These are phyloP conservation scores for Carabus problematicus DNA, from an alignment of 2,888 invertebrate species.

Conservation along the genomic window DNA sequence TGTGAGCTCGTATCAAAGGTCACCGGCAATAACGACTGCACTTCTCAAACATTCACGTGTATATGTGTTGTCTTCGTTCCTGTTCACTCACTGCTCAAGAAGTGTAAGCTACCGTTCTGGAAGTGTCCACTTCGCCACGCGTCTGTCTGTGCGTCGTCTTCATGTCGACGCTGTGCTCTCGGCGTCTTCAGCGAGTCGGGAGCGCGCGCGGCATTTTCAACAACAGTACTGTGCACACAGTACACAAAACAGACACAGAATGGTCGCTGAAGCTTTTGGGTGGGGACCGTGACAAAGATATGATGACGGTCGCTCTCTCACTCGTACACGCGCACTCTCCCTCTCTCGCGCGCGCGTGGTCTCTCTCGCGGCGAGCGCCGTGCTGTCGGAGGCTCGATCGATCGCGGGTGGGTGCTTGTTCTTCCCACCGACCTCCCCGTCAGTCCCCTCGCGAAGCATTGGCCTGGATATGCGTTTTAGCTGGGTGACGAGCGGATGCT, in stretches of 20 bases:
- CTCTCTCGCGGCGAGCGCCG: conserved; percentile 48
- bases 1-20: too few relatives aligned
- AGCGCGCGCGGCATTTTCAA: conserved; percentile 56
- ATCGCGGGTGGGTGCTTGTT: conserved; percentile 43
- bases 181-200: conserved; percentile 59
- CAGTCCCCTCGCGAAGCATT: conserved; percentile 54
- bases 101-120: neutral
- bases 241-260: conserved; percentile 54
- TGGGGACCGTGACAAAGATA: conserved; percentile 44
- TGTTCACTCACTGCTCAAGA: conserved; percentile 18
- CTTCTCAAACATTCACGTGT: too few relatives aligned
- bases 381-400: conserved; percentile 55
- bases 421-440: conserved; percentile 52
- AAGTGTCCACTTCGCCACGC: conserved; percentile 6
- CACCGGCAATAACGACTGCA: too few relatives aligned
- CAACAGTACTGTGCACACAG: too few relatives aligned
- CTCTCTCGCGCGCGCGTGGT: conserved; percentile 51
- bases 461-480: conserved; percentile 7
- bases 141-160: too few relatives aligned
- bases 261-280: conserved; percentile 52
- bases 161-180: conserved; percentile 51
- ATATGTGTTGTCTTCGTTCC: too few relatives aligned
- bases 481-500: conserved; percentile 10
- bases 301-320: conserved; percentile 55
- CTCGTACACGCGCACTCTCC: conserved; percentile 57